A percentile compares a stretch with the other conserved stretches of the same genome.
Evolutionary conservation across 2,888 invertebrate species (phyloP).

Genomic region (Amiota minor): DNA sequence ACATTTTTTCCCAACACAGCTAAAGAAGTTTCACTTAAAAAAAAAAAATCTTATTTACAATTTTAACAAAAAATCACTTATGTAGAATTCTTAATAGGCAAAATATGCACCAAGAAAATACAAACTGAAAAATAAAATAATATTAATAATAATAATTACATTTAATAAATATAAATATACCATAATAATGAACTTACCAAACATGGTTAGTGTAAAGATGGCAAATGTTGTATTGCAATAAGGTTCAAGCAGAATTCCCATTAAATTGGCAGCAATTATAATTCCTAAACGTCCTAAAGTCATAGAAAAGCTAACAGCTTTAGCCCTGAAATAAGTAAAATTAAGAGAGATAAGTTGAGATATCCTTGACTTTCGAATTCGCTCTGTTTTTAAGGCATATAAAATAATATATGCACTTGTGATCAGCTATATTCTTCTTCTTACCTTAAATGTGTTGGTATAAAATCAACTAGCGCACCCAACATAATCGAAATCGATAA

Average conservation of each 20-base stretch:
- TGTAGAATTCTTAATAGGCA: conserved; percentile 59
- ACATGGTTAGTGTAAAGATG: conserved; percentile 55
- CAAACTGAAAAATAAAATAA: conserved; percentile 54
- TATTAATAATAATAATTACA: not conserved
- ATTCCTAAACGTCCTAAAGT: conserved; percentile 63
- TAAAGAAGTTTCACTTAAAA: too few species aligned
- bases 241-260: conserved; percentile 59
- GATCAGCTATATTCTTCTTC: not conserved
- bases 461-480: conserved; percentile 66
- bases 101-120: conserved; percentile 51
- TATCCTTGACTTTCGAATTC: too few species aligned
- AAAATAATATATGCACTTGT: too few species aligned
- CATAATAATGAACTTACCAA: conserved; percentile 47
- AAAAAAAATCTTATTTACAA: too few species aligned
- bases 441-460: conserved; percentile 67
- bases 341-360: too few species aligned
- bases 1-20: too few species aligned
- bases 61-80: conserved; percentile 18
- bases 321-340: conserved; percentile 51
- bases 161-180: not conserved
- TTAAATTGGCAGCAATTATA: conserved; percentile 63
- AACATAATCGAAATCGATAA: conserved; percentile 66
- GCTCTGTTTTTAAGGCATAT: too few species aligned
- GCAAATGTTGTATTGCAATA: conserved; percentile 61
- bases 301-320: conserved; percentile 64